Base-by-base conservation (phyloP, 2,888 invertebrate genomes). In the Alloscopus bannaensis region DNA sequence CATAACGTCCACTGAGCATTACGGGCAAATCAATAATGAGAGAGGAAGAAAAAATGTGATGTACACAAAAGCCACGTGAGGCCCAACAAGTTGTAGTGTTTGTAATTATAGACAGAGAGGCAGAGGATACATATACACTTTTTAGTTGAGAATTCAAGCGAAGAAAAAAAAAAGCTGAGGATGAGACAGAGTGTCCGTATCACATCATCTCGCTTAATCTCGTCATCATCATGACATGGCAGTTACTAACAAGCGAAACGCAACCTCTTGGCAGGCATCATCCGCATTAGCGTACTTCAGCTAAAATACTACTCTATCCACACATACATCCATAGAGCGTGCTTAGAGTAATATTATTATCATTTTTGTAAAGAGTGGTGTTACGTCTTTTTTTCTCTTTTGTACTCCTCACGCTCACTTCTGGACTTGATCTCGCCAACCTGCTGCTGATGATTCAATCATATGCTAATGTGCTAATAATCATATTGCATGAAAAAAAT, bases 391-490 rank as follows among this genome's bases (percentile, higher is more conserved):
- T 45, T 71, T 64, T 64, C 60, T 36, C 60, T 60, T 3, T 28
- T 64, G 3, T 31, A 59, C 2, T n/a, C n/a, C n/a, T n/a, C n/a
- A 24, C 42, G 50, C 26, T 65, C 47, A 50, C 31, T 40, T 47
- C 60, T 60, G 28, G 31, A 52, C 69, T 69, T 42, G 64, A 62
- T 28, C 69, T 60, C 47, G 52, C 55, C 52, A 77, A 77, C 77
- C 69, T 78, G n/a, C n/a, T n/a, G n/a, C n/a, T n/a, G 78, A 78
- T 78, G 78, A 78, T 55, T 78, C 78, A 70, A 78, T 71, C 70
- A 50, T 71, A 78, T 78, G 78, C 71, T 78, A 78, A 78, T 71
- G 57, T 62, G 69, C 62, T 70, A 77, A 77, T 68, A 69, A 77
- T 70, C 69, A 64, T 57, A 77, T 69, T 77, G 62, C 68, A 76